Conservation (phyloP, 2,797 vertebrate species). For the Meda fulgida region DNA sequence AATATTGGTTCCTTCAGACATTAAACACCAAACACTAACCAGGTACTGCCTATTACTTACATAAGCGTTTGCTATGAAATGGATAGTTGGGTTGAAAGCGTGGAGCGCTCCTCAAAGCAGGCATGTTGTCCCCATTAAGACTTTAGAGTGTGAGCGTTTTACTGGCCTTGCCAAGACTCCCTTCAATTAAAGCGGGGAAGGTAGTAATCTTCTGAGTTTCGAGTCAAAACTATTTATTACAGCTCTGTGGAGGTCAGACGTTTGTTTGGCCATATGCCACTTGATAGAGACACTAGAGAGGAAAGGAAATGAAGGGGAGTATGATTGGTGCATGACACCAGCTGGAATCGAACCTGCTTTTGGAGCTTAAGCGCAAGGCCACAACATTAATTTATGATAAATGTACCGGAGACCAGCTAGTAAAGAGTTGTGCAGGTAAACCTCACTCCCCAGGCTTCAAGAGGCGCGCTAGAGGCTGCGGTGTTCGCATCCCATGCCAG, state of each 20-base stretch:
- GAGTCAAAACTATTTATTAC: slow-evolving; percentile 28
- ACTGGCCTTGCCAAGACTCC: slow-evolving; percentile 54
- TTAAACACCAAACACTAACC: slow-evolving; percentile 39
- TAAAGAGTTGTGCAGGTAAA: neutral
- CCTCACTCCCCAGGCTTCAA: neutral
- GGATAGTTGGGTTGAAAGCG: slow-evolving; percentile 37
- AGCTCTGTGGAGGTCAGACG: neutral
- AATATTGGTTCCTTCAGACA: neutral
- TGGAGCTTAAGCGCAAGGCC: neutral
- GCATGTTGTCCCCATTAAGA: slow-evolving; percentile 62
- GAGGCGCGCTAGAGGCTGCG: neutral
- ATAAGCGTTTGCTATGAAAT: slow-evolving; percentile 30
- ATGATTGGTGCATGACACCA: neutral
- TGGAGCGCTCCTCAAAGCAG: slow-evolving; percentile 15
- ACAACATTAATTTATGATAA: neutral
- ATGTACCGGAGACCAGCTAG: neutral
- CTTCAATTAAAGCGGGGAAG: slow-evolving; percentile 41
- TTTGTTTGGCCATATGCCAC: neutral
- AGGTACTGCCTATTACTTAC: slow-evolving; percentile 37
- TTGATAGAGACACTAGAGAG: neutral
- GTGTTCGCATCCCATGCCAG: neutral
- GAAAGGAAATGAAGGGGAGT: slow-evolving; percentile 14
- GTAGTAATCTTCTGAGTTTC: slow-evolving; percentile 35
- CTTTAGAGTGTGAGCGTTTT: slow-evolving; percentile 54
- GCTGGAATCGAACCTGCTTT: neutral